Base-by-base conservation (phyloP, 2,113 vertebrate species). In the Callocephalon fimbriatum region DNA sequence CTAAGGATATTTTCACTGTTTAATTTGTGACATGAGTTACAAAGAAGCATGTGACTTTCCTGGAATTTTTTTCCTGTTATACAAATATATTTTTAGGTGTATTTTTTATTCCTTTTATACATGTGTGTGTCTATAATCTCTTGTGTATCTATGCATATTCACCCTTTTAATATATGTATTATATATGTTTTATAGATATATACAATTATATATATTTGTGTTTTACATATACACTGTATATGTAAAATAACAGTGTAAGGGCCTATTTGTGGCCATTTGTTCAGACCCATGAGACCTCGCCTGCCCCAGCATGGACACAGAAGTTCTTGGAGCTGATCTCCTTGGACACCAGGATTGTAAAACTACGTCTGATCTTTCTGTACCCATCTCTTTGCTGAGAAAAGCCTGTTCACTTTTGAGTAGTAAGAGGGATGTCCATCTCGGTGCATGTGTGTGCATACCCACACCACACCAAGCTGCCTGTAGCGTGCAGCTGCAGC, bases 381-480 rank as follows among this genome's bases (percentile, higher is more conserved):
- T 20, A 18, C 18, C 17, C 53, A 9, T 14, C 65, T 37, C 32
- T 42, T 31, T 6, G 9, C 8, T 66, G 65, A 71, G 15, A 22
- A 17, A 32, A 35, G n/a, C 1, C 7, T 56, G 40, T 20, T n/a
- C 9, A 1, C 26, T 25, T 23, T 23, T 19, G 7, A 2, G 53
- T 4, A 6, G 23, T 5, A 9, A 16, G 50, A 29, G 31, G n/a
- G 38, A 5, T 9, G 44, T 61, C 13, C 1, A 0, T 8, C 32
- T 12, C 1, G 58, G 11, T 16, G 2, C 21, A 0, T 2, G 51
- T 54, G 56, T 21, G 1, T 6, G 6, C 14, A 0, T 7, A 7
- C 22, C 37, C n/a, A 4, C 35, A 0, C 37, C 56, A 8, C n/a
- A 7, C 50, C 40, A 4, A 2, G 14, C 68, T 54, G 8, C 2